phyloP scores from a whole-genome alignment of 1,140 invertebrate genomes.

The Palaemon carinicauda region DNA sequence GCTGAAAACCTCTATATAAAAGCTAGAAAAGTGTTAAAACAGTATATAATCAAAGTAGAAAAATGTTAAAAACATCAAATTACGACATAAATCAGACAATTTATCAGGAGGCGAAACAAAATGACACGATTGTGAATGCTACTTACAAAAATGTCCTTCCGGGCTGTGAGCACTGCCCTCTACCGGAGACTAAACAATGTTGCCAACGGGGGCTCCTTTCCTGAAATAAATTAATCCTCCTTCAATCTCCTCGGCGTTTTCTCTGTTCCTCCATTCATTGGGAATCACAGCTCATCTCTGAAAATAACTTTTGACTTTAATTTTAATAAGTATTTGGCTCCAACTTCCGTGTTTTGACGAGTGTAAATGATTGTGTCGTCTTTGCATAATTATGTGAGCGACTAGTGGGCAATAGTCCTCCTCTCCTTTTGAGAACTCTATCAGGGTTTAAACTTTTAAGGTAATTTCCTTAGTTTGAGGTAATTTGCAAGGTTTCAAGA shows the following conservation, averaged over 20 bases:
- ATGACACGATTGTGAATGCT: constrained; percentile 46
- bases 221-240: neutral
- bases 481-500: too few species aligned
- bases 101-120: constrained; percentile 27
- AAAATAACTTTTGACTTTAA: too few species aligned
- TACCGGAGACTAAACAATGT: constrained; percentile 56
- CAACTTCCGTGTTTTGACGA: neutral
- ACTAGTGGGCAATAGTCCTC: constrained; percentile 23
- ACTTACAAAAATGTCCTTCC: constrained; percentile 54
- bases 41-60: too few species aligned
- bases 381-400: neutral
- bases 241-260: neutral
- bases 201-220: constrained; percentile 22
- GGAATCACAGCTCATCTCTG: neutral
- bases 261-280: neutral
- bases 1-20: too few species aligned
- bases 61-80: too few species aligned
- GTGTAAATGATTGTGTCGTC: neutral
- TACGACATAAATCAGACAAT: neutral
- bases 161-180: constrained; percentile 34
- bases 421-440: constrained; percentile 10
- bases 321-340: neutral
- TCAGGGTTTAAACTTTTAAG: too few species aligned
- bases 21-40: too few species aligned
- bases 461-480: too few species aligned